These are phyloP conservation scores for Hycleus cichorii DNA, from an alignment of 1,140 invertebrate species.

Conservation along the genomic window DNA sequence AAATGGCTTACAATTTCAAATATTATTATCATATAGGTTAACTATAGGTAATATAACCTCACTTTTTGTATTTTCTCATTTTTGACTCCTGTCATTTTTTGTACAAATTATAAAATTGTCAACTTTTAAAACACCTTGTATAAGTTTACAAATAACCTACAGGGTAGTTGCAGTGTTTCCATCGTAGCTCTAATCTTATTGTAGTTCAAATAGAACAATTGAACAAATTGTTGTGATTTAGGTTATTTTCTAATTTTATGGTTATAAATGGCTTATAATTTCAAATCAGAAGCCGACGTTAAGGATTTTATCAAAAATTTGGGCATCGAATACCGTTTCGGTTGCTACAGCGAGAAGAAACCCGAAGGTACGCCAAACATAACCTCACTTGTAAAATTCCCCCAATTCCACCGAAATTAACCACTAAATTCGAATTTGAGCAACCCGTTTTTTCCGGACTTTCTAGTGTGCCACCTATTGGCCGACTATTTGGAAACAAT, in stretches of 20 bases:
- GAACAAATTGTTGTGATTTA: no score
- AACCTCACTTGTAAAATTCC: slow-evolving; percentile 13
- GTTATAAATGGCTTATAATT: slow-evolving; percentile 53
- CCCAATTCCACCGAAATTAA: not conserved
- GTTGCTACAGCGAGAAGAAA: slow-evolving; percentile 77
- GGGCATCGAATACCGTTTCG: slow-evolving; percentile 85
- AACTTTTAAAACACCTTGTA: no score
- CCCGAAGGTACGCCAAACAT: slow-evolving; percentile 56
- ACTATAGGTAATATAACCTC: no score
- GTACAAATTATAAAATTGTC: no score
- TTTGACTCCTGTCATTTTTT: no score
- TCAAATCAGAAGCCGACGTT: slow-evolving; percentile 78
- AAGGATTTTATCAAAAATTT: slow-evolving; percentile 82
- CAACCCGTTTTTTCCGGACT: slow-evolving; percentile 11
- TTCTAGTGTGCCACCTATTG: slow-evolving; percentile 82
- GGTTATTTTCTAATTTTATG: not conserved
- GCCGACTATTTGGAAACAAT: slow-evolving; percentile 82
- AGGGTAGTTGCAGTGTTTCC: no score
- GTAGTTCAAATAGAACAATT: no score
- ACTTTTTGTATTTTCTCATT: no score
- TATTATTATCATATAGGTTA: slow-evolving; percentile 14
- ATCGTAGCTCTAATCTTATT: no score
- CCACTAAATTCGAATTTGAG: not conserved
- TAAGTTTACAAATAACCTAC: no score
- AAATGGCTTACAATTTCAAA: slow-evolving; percentile 67